Evolutionary conservation across 2,113 vertebrate genomes (phyloP), one percentile per base, ranked within the genome.

Genomic region (Noctilio leporinus): DNA sequence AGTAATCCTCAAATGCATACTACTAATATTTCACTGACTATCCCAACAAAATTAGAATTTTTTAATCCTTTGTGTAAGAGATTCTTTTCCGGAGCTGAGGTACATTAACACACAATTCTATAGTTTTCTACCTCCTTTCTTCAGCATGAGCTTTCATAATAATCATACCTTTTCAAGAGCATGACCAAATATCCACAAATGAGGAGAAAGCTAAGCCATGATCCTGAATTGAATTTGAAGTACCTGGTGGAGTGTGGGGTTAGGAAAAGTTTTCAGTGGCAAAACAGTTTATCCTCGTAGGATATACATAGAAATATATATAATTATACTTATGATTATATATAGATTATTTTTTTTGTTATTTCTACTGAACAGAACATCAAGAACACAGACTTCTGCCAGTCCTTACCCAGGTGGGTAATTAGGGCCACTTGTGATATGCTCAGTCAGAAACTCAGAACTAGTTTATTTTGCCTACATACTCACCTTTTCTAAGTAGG

Each of bases 401-500:
- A 65, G 17, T 70, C 33, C 73, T 91, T 30, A 84, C 51, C 70
- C 69, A 78, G 33, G 22, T 73, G 22, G 49, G 51, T 70, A 83
- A 86, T 89, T 82, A 75, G 62, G 38, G 33, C n/a, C 22, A 10
- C 12, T 75, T 95, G 73, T 33, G 49, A 24, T 81, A 81, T 89
- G 92, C 28, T 82, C 55, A 69, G 55, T 55, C 70, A 81, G 82
- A 85, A 83, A 76, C 47, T 72, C 40, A 67, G 35, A 92, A 90
- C 38, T 33, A 65, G 47, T 82, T 80, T 53, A 24, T 53, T 57
- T 14, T 40, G 47, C 14, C 88, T 67, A n/a, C 0, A 88, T 0
- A 95, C 40, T 98, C 98, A 99, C 99, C 99, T 99, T 99, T 98
- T 99, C 99, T 92, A 99, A 98, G 55, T 99, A 99, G 0, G 99